A percentile compares a stretch with the other conserved stretches of the same genome.
Conservation (phyloP, 2,113 vertebrate species). For the Erpornis zantholeuca region DNA sequence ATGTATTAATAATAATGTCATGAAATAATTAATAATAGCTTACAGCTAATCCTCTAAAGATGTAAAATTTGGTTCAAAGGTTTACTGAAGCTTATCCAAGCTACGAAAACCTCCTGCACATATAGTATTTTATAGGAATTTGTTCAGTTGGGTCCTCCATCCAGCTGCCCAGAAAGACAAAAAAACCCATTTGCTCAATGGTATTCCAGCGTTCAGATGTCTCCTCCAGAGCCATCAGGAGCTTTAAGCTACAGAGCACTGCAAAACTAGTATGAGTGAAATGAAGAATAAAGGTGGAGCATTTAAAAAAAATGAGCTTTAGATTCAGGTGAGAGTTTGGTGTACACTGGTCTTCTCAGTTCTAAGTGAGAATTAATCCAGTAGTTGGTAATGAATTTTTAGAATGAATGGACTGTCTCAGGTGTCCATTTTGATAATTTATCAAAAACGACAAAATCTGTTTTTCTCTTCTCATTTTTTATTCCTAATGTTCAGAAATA, state of each 20-base stretch:
- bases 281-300: background rate
- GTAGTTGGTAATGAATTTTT: background rate
- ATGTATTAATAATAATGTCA: background rate
- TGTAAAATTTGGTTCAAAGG: background rate
- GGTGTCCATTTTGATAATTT: background rate
- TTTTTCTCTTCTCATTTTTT: background rate
- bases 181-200: background rate
- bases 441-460: background rate
- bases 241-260: background rate
- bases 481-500: background rate
- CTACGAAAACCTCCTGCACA: background rate
- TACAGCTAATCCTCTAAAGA: background rate
- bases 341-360: background rate
- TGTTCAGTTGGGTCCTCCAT: background rate
- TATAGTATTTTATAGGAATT: background rate
- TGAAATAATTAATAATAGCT: background rate
- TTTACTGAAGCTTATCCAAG: background rate
- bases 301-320: background rate
- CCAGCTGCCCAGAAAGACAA: background rate
- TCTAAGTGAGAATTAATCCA: background rate
- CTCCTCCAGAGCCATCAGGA: background rate
- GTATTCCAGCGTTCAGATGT: background rate
- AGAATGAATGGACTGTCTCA: background rate
- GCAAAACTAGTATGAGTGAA: background rate
- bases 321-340: background rate